phyloP scores from a whole-genome alignment of 1,140 invertebrate species.

The Branchinecta lynchi region DNA sequence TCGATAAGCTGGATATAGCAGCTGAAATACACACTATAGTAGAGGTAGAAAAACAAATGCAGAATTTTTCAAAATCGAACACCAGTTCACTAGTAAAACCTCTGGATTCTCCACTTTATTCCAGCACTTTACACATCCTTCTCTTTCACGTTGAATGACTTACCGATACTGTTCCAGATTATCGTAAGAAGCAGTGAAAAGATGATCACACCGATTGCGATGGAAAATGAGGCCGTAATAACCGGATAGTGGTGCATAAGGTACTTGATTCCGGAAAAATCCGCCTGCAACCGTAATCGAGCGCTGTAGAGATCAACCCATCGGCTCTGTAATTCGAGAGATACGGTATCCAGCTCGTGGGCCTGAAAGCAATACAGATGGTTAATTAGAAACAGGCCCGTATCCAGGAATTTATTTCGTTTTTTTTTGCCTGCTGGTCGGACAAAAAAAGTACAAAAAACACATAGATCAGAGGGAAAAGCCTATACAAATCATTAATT shows the following conservation, averaged over 20 bases:
- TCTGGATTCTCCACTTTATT: too few relatives aligned
- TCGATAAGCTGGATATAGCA: too few relatives aligned
- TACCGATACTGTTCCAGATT: neutral
- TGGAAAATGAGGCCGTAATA: neutral
- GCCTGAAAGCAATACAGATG: neutral
- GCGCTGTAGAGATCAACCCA: neutral
- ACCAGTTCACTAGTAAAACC: too few relatives aligned
- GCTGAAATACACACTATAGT: too few relatives aligned
- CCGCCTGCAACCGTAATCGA: neutral
- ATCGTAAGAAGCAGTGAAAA: neutral
- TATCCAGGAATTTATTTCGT: too few relatives aligned
- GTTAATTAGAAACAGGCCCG: too few relatives aligned
- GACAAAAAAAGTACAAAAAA: too few relatives aligned
- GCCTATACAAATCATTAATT: too few relatives aligned
- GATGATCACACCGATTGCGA: neutral
- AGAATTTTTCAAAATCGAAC: too few relatives aligned
- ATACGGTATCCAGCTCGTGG: neutral
- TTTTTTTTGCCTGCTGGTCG: too few relatives aligned
- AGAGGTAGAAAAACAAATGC: too few relatives aligned
- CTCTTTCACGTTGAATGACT: neutral
- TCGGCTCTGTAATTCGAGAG: neutral
- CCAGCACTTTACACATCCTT: neutral
- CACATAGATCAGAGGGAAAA: too few relatives aligned
- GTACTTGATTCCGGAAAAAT: conserved; percentile 4
- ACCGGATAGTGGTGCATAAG: neutral